Evolutionary conservation across 2,113 vertebrate genomes (phyloP).

Genomic region (Gila orcuttii): DNA sequence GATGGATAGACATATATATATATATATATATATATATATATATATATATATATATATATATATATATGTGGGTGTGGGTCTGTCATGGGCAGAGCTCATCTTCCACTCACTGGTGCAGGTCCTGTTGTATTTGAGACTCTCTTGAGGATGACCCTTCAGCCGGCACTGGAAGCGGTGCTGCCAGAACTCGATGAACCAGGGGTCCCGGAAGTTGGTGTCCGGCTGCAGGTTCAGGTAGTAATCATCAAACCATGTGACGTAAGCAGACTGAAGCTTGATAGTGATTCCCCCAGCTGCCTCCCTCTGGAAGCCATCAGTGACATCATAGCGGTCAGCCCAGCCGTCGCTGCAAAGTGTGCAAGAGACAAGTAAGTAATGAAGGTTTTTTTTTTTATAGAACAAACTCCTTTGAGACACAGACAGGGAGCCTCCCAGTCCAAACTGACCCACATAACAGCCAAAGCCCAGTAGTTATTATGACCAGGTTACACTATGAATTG

Average conservation of each 20-base stretch:
- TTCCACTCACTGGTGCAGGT: conserved; percentile 89
- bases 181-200: conserved; percentile 99
- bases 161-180: conserved; percentile 94
- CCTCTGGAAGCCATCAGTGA: conserved; percentile 91
- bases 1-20: not conserved
- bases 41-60: not conserved
- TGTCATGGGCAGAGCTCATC: not conserved
- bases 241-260: conserved; percentile 97
- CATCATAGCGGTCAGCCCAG: conserved; percentile 97
- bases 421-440: conserved; percentile 17
- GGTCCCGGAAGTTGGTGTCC: conserved; percentile 90
- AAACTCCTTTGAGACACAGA: not conserved
- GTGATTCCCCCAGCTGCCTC: conserved; percentile 97
- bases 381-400: conserved; percentile 5
- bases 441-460: conserved; percentile 31
- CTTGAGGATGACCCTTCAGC: conserved; percentile 86
- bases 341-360: conserved; percentile 82
- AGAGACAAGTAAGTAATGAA: conserved; percentile 10
- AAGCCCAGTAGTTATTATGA: conserved; percentile 22
- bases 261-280: conserved; percentile 95
- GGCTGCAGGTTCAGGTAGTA: conserved; percentile 94
- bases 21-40: too few species aligned
- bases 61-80: not conserved
- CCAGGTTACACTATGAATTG: conserved; percentile 29
- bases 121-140: conserved; percentile 88